Evolutionary conservation across 2,113 vertebrate species (phyloP).

Genomic region (Casuarius casuarius): DNA sequence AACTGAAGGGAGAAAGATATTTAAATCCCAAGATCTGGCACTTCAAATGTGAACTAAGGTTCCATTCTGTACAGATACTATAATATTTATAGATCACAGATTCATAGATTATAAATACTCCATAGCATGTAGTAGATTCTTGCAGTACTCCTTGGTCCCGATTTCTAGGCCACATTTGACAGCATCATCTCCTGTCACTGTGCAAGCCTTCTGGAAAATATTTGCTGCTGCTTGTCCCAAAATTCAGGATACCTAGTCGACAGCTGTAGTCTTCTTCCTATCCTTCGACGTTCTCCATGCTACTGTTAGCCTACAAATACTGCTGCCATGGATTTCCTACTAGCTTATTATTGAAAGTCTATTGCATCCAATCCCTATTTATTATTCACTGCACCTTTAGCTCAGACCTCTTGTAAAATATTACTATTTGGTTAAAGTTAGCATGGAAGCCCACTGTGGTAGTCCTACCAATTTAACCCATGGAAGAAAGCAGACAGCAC

Average conservation of each 20-base stretch:
- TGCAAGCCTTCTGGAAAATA: not conserved
- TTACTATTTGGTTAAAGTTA: not conserved
- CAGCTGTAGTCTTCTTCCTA: not conserved
- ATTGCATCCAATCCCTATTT: not conserved
- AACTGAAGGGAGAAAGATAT: not conserved
- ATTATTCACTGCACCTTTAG: not conserved
- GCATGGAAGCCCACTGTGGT: not conserved
- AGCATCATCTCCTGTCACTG: not conserved
- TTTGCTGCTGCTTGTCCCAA: not conserved
- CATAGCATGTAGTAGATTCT: not conserved
- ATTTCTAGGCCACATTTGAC: not conserved
- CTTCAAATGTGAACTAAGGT: slow-evolving; percentile 6
- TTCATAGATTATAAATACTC: not conserved
- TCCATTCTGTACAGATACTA: not conserved
- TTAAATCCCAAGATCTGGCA: not conserved
- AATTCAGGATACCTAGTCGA: not conserved
- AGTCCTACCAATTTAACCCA: not conserved
- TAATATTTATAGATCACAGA: not conserved
- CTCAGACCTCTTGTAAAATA: not conserved
- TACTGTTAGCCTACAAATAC: not conserved
- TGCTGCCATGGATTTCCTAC: not conserved
- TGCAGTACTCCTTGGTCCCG: not conserved
- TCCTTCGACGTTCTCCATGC: not conserved
- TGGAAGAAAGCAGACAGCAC: not conserved
- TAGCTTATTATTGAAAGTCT: not conserved